Evolutionary conservation across 23 tunicate genomes (phyloP).

Genomic region (Aplidium turbinatum): DNA sequence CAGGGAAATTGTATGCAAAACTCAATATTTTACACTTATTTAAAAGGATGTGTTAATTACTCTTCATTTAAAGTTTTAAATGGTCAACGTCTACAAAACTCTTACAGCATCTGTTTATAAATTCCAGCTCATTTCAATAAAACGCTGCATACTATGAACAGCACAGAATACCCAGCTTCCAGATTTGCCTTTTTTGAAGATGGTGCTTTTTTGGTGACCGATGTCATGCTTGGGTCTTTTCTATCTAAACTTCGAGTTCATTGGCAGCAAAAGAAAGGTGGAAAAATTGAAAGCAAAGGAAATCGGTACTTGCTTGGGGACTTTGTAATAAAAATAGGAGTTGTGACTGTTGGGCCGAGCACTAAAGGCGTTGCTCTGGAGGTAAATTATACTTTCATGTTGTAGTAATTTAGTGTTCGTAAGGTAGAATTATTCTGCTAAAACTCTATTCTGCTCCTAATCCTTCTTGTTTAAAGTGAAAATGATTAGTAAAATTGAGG

Average conservation of each 20-base stretch:
- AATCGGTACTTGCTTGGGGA: constrained; percentile 74
- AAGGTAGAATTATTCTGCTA: too few species aligned
- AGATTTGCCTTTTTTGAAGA: constrained; percentile 85
- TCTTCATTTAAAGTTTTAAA: too few species aligned
- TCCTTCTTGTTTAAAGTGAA: too few species aligned
- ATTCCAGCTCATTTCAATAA: constrained; percentile 41
- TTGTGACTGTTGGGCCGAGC: constrained; percentile 64
- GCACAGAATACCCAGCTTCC: constrained; percentile 78
- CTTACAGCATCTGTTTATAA: not conserved
- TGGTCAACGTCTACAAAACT: not conserved
- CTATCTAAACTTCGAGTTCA: constrained; percentile 52
- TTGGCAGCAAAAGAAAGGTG: constrained; percentile 89
- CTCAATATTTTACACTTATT: too few species aligned
- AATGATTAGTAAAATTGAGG: too few species aligned
- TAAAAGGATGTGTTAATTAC: too few species aligned
- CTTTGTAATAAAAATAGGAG: constrained; percentile 73
- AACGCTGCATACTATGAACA: constrained; percentile 52
- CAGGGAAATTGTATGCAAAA: too few species aligned
- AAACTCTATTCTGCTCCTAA: too few species aligned
- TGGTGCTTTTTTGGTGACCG: constrained; percentile 63
- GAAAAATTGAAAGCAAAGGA: constrained; percentile 78
- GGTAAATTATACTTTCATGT: constrained; percentile 27
- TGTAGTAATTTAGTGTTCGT: too few species aligned
- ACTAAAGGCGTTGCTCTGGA: constrained; percentile 82
- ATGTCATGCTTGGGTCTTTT: constrained; percentile 61